phyloP scores from a whole-genome alignment of 2,797 vertebrate species.

The Gambusia yucatana region DNA sequence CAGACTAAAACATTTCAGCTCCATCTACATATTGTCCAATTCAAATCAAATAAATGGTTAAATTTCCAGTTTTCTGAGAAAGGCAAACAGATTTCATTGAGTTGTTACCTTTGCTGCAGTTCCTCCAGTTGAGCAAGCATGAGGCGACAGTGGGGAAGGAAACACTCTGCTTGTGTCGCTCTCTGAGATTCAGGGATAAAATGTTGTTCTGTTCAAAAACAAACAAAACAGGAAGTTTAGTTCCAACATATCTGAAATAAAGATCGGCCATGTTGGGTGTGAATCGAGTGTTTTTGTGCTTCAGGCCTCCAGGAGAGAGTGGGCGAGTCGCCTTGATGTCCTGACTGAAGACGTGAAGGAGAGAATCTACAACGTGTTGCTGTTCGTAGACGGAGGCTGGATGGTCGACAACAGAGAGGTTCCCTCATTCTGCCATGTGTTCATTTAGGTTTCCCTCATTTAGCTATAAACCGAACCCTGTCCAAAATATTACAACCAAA shows the following conservation, averaged over 20 bases:
- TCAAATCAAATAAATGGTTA: not conserved
- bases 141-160: not conserved
- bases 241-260: not conserved
- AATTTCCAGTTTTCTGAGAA: not conserved
- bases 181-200: not conserved
- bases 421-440: not conserved
- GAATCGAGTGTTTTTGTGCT: not conserved
- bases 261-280: not conserved
- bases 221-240: not conserved
- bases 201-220: not conserved
- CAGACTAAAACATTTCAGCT: not conserved
- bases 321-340: conserved; percentile 89
- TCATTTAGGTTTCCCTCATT: too few species aligned
- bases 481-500: too few species aligned
- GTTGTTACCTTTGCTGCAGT: not conserved
- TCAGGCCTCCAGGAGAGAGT: conserved; percentile 73
- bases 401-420: conserved; percentile 97
- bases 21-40: not conserved
- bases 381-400: conserved; percentile 98
- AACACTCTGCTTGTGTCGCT: not conserved
- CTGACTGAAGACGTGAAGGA: conserved; percentile 95
- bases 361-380: conserved; percentile 95
- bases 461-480: not conserved
- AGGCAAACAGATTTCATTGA: not conserved
- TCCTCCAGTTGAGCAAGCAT: not conserved